Evolutionary conservation across 2,113 vertebrate species (phyloP).

Genomic region (Solenodon paradoxus): DNA sequence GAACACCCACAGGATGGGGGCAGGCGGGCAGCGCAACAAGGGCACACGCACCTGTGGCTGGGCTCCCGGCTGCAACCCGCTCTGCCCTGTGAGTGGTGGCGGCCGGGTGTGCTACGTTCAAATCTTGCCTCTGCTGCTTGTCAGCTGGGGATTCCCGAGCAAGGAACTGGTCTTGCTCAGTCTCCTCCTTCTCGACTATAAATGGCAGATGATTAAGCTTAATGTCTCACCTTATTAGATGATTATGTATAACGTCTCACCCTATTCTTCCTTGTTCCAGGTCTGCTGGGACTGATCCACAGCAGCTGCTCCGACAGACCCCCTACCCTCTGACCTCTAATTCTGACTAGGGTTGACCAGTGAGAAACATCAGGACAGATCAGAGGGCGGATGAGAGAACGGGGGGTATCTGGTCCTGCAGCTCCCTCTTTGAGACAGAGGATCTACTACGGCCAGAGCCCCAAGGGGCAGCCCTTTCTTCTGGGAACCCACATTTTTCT

Average conservation of each 20-base stretch:
- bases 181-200: background rate
- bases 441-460: background rate
- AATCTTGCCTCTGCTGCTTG: background rate
- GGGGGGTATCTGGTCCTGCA: rapidly evolving
- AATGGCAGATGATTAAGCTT: no score
- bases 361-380: background rate
- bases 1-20: background rate
- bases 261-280: background rate
- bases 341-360: background rate
- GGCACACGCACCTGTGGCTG: background rate
- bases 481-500: no score
- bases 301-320: background rate
- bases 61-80: background rate
- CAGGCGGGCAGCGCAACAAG: background rate
- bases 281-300: no score
- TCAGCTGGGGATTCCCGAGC: background rate
- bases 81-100: background rate
- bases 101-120: background rate
- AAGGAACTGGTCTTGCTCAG: background rate
- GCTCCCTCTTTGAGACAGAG: no score
- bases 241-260: rapidly evolving
- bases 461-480: background rate
- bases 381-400: background rate
- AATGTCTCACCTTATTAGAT: no score
- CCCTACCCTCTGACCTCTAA: background rate